Evolutionary conservation across 2,113 vertebrate genomes (phyloP).

Genomic region (Actinemys pallida): DNA sequence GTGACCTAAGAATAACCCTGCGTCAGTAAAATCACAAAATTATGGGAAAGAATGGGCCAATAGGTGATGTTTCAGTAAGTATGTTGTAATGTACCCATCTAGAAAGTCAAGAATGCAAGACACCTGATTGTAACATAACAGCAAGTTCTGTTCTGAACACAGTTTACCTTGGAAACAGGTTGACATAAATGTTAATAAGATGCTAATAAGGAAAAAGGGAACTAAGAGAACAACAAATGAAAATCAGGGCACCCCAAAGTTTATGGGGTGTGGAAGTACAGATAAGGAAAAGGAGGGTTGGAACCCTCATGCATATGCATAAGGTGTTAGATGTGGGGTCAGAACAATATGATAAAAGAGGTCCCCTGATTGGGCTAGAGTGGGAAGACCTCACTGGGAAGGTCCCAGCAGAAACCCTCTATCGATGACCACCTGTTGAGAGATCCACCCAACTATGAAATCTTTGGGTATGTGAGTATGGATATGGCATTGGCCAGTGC

Average conservation of each 20-base stretch:
- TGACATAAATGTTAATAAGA: neutral
- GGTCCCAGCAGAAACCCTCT: neutral
- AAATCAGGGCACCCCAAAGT: neutral
- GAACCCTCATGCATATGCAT: neutral
- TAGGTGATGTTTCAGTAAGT: neutral
- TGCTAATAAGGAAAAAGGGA: neutral
- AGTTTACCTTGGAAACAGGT: neutral
- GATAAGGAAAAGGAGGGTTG: neutral
- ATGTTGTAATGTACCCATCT: neutral
- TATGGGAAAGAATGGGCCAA: neutral
- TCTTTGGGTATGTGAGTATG: neutral
- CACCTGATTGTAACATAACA: neutral
- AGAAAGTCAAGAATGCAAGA: neutral
- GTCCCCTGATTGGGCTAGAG: neutral
- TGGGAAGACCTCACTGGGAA: neutral
- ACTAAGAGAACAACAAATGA: neutral
- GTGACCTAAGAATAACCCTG: neutral
- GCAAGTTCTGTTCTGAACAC: neutral
- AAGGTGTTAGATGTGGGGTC: neutral
- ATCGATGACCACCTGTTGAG: neutral
- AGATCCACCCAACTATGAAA: neutral
- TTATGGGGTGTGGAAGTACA: neutral
- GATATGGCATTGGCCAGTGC: neutral
- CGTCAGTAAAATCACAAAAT: neutral
- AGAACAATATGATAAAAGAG: neutral